Evolutionary conservation across 2,113 vertebrate genomes (phyloP).

Genomic region (Pollimyrus isidori): DNA sequence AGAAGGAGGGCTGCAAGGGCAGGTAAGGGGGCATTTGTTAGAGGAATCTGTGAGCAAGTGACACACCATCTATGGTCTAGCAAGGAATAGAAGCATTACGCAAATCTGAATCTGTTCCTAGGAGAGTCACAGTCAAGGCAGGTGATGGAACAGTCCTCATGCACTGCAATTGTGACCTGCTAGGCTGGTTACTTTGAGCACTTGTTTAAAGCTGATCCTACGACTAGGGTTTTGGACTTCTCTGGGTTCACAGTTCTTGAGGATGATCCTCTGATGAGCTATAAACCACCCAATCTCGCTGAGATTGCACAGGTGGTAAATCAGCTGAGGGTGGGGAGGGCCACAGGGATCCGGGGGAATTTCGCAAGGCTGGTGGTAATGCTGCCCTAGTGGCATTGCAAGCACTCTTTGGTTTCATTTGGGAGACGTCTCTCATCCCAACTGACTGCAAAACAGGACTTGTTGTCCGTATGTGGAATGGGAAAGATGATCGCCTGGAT

Average conservation of each 20-base stretch:
- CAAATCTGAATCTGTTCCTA: not conserved
- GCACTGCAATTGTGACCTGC: not conserved
- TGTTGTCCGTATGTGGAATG: not conserved
- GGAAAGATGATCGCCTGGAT: not conserved
- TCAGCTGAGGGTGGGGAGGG: not conserved
- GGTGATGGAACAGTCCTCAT: not conserved
- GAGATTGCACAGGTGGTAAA: not conserved
- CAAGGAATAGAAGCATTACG: not conserved
- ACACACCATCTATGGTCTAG: not conserved
- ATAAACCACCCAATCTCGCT: not conserved
- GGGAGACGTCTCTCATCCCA: not conserved
- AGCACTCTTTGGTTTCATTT: not conserved
- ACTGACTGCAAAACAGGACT: not conserved
- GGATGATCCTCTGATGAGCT: not conserved
- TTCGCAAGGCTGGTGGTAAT: not conserved
- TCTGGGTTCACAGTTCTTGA: not conserved
- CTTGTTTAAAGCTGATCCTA: not conserved
- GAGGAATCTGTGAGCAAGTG: not conserved
- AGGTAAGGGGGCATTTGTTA: not conserved
- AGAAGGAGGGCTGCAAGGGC: not conserved
- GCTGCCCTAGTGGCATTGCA: not conserved
- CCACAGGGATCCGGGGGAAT: not conserved
- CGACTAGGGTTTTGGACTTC: not conserved
- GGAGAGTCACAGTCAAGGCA: not conserved
- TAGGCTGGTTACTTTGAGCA: not conserved